Conservation (phyloP, 2,113 vertebrate genomes). For the Phaethon lepturus region DNA sequence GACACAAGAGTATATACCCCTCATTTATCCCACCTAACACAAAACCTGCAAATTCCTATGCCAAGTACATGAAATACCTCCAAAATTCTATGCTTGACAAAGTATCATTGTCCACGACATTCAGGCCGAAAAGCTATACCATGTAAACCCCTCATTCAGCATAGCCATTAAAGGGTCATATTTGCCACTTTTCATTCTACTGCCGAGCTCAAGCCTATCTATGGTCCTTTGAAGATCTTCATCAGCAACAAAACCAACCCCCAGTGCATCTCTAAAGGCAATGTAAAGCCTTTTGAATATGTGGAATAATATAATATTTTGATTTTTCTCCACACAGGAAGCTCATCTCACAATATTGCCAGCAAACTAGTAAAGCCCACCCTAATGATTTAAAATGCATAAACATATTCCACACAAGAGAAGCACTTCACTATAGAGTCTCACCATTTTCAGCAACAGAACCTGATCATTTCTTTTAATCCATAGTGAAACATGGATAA, state of each 20-base stretch:
- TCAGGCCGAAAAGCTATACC: not conserved
- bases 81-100: not conserved
- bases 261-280: not conserved
- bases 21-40: no score
- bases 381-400: not conserved
- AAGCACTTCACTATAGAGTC: not conserved
- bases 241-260: not conserved
- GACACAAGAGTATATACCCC: accelerated
- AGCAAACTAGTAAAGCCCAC: not conserved
- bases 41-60: not conserved
- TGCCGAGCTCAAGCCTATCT: not conserved
- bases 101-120: accelerated
- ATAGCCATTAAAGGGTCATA: accelerated
- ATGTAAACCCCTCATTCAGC: not conserved
- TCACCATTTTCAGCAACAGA: not conserved
- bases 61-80: accelerated
- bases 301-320: not conserved
- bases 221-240: not conserved
- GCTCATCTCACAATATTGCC: not conserved
- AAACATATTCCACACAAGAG: accelerated
- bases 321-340: not conserved
- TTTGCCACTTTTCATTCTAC: not conserved
- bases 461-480: not conserved
- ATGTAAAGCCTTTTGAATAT: accelerated
- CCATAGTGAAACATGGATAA: accelerated